Percentiles rank a stretch among this genome's conserved stretches.
phyloP scores from a whole-genome alignment of 1,140 invertebrate species.

The Drosophila teissieri region DNA sequence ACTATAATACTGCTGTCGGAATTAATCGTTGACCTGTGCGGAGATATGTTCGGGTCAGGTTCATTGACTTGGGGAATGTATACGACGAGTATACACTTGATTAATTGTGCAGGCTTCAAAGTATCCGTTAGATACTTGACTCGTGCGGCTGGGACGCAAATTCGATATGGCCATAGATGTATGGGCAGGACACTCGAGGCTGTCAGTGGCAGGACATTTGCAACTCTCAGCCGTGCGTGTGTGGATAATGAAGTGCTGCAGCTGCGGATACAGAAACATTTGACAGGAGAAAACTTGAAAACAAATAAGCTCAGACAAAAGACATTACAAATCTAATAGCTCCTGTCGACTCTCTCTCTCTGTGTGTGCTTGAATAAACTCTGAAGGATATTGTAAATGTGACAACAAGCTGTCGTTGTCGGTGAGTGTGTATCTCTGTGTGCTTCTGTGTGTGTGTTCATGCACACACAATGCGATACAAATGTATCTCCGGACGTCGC shows the following conservation, averaged over 20 bases:
- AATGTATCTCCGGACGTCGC: slow-evolving; percentile 70
- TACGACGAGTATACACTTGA: slow-evolving; percentile 58
- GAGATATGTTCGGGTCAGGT: no score
- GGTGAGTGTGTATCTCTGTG: neutral
- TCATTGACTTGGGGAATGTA: neutral
- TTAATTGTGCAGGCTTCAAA: slow-evolving; percentile 53
- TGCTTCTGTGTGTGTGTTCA: neutral
- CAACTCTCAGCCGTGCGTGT: slow-evolving; percentile 11
- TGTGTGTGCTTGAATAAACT: slow-evolving; percentile 58
- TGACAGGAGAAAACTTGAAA: slow-evolving; percentile 70
- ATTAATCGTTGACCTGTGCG: neutral
- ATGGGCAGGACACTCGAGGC: slow-evolving; percentile 64
- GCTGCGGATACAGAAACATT: slow-evolving; percentile 61
- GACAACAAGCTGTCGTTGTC: slow-evolving; percentile 55
- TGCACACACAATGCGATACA: slow-evolving; percentile 48
- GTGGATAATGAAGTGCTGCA: slow-evolving; percentile 70
- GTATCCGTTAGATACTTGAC: slow-evolving; percentile 50
- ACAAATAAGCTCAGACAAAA: slow-evolving; percentile 72
- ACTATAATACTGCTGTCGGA: neutral
- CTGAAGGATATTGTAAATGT: slow-evolving; percentile 68
- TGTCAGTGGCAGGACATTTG: slow-evolving; percentile 52
- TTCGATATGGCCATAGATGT: slow-evolving; percentile 67
- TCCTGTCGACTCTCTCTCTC: slow-evolving; percentile 42
- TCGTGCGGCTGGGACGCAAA: slow-evolving; percentile 50
- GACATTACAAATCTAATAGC: slow-evolving; percentile 54